These are phyloP conservation scores for Cariama cristata DNA, from an alignment of 2,113 vertebrate species.

Conservation along the genomic window DNA sequence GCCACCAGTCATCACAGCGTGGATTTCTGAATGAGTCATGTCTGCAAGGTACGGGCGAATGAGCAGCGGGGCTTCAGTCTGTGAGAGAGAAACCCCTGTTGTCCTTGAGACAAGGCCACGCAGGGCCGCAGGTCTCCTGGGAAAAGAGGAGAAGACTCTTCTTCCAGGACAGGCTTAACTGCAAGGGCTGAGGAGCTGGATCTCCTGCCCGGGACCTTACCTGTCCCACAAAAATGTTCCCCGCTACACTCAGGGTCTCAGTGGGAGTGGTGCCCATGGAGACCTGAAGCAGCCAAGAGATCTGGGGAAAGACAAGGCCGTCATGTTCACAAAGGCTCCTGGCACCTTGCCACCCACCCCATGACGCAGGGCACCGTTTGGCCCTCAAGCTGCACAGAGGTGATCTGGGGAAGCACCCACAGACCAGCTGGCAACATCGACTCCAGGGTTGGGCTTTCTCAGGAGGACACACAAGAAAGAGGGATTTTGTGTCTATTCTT, in stretches of 20 bases:
- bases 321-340: not conserved
- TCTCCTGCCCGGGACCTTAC: conserved; percentile 70
- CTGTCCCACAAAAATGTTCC: conserved; percentile 97
- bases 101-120: not conserved
- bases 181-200: not conserved
- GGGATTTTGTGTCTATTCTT: not conserved
- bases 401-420: not conserved
- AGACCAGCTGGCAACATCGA: not conserved
- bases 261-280: conserved; percentile 91
- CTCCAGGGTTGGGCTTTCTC: not conserved
- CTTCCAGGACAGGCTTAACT: not conserved
- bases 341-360: not conserved
- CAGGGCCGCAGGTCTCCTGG: not conserved
- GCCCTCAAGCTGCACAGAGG: not conserved
- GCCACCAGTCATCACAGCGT: conserved; percentile 92
- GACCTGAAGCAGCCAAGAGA: conserved; percentile 92
- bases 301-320: conserved; percentile 71
- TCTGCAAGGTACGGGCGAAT: conserved; percentile 89
- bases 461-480: not conserved
- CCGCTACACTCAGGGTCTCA: conserved; percentile 92
- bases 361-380: not conserved
- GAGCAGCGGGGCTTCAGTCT: conserved; percentile 92
- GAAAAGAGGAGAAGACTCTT: not conserved
- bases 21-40: conserved; percentile 93
- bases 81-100: not conserved